Conservation (phyloP, 2,888 invertebrate genomes). For the Anaspis maculata region DNA sequence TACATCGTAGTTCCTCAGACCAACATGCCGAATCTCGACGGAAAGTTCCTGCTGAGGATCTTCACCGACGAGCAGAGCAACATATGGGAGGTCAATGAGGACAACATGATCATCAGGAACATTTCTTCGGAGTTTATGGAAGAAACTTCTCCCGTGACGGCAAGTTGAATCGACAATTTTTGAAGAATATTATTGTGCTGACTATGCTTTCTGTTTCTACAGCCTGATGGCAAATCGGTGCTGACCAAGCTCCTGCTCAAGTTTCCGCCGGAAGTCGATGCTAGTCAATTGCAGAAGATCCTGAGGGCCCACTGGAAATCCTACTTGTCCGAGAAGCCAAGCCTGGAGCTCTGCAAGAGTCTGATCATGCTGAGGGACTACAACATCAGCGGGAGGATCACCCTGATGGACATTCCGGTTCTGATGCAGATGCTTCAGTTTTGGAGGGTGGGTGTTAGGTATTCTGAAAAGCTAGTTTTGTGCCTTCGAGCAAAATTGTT, state of each 20-base stretch:
- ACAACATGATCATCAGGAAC: slow-evolving; percentile 61
- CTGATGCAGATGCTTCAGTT: slow-evolving; percentile 57
- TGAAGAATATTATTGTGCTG: background rate
- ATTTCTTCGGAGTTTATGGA: slow-evolving; percentile 53
- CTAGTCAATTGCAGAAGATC: slow-evolving; percentile 51
- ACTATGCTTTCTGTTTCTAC: slow-evolving; percentile 9
- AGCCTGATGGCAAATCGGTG: slow-evolving; percentile 47
- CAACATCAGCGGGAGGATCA: slow-evolving; percentile 55
- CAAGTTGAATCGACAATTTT: slow-evolving; percentile 37
- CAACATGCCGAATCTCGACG: slow-evolving; percentile 57
- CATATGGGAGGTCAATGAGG: slow-evolving; percentile 72
- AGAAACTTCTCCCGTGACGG: slow-evolving; percentile 47
- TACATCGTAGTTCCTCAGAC: slow-evolving; percentile 69
- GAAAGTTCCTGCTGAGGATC: slow-evolving; percentile 62
- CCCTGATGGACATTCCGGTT: slow-evolving; percentile 52
- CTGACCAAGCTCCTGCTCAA: slow-evolving; percentile 46
- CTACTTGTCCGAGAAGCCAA: slow-evolving; percentile 52
- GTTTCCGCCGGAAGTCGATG: slow-evolving; percentile 55
- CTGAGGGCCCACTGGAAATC: slow-evolving; percentile 51
- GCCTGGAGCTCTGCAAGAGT: slow-evolving; percentile 58
- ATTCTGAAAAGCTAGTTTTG: too few species aligned
- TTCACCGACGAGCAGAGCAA: slow-evolving; percentile 65
- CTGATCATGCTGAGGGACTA: slow-evolving; percentile 60
- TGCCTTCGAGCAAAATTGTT: too few species aligned
- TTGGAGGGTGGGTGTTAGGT: slow-evolving; percentile 54